These are phyloP conservation scores for Luperina nickerlii DNA, from an alignment of 2,888 invertebrate genomes.

Conservation along the genomic window DNA sequence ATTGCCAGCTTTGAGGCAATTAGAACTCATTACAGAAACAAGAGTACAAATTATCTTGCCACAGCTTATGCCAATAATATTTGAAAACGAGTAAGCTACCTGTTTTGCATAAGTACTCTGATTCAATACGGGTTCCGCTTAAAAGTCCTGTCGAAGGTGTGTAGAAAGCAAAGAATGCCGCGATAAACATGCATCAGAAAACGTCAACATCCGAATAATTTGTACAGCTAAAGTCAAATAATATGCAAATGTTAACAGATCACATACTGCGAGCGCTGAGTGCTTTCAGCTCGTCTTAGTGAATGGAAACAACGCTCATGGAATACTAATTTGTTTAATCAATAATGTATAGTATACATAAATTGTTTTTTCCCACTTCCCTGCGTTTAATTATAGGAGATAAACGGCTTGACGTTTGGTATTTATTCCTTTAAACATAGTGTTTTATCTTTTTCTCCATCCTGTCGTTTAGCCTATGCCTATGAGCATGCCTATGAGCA, in stretches of 20 bases:
- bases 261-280: constrained; percentile 55
- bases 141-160: background rate
- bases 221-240: constrained; percentile 42
- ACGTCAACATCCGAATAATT: constrained; percentile 41
- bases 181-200: background rate
- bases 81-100: background rate
- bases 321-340: constrained; percentile 65
- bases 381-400: constrained; percentile 53
- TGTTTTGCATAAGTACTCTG: background rate
- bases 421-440: constrained; percentile 54
- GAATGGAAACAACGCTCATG: constrained; percentile 57
- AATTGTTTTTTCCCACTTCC: constrained; percentile 51
- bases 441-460: constrained; percentile 46
- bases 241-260: constrained; percentile 59
- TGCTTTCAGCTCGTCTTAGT: constrained; percentile 53
- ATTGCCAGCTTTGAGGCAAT: background rate
- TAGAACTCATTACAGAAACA: background rate
- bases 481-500: constrained; percentile 1
- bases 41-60: background rate
- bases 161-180: constrained; percentile 12
- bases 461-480: constrained; percentile 38
- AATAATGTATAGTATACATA: constrained; percentile 60
- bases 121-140: background rate
- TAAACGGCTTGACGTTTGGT: constrained; percentile 44
- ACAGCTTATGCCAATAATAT: background rate